These are phyloP conservation scores for Lophius americanus DNA, from an alignment of 2,797 vertebrate genomes.

Conservation along the genomic window DNA sequence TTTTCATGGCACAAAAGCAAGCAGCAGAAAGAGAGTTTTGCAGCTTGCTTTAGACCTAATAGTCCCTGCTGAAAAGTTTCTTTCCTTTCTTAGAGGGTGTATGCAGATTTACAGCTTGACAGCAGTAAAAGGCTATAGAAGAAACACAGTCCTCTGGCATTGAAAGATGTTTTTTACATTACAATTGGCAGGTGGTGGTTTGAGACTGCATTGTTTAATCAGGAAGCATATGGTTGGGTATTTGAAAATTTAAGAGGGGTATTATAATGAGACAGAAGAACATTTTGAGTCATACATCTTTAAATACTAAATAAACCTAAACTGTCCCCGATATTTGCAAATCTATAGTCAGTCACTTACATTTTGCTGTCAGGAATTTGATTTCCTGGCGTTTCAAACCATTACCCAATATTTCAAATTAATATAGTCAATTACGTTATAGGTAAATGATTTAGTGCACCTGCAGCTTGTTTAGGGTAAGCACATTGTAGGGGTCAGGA, in stretches of 20 bases:
- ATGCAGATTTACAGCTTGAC: constrained; percentile 77
- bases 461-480: no score
- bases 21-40: constrained; percentile 55
- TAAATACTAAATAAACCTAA: constrained; percentile 22
- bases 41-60: constrained; percentile 60
- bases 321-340: constrained; percentile 22
- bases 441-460: neutral
- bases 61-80: constrained; percentile 62
- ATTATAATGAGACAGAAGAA: constrained; percentile 27
- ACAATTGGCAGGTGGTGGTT: constrained; percentile 55
- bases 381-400: constrained; percentile 16
- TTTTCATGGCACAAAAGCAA: constrained; percentile 43
- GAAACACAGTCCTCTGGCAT: constrained; percentile 35
- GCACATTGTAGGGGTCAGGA: neutral
- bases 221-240: constrained; percentile 27
- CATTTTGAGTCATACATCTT: constrained; percentile 26
- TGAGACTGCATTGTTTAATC: constrained; percentile 40
- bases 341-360: constrained; percentile 16
- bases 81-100: constrained; percentile 67
- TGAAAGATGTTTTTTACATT: constrained; percentile 53
- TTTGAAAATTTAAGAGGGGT: constrained; percentile 38
- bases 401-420: constrained; percentile 23
- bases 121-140: constrained; percentile 64
- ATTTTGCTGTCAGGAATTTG: constrained; percentile 9
- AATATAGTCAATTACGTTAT: neutral